Evolutionary conservation across 2,113 vertebrate species (phyloP), one percentile per base, ranked within the genome.

Genomic region (Osmerus eperlanus): DNA sequence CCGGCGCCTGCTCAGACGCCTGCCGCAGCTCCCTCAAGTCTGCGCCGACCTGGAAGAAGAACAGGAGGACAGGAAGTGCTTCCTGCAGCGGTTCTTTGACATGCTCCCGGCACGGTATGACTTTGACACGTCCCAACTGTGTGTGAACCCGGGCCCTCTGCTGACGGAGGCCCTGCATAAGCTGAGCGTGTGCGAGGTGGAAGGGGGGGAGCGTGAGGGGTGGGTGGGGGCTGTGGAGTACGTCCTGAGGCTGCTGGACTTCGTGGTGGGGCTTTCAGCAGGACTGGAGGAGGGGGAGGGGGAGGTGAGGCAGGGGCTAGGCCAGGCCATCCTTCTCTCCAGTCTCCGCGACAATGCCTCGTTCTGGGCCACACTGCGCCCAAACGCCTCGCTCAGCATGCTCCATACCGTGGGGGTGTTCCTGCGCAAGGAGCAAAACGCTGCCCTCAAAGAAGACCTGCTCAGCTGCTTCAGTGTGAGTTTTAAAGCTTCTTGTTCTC

Each of bases 391-490:
- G 5, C 75, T 65, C 5, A 95, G 93, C 13, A 85, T 96, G 68
- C 91, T 95, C 29, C 90, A 85, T 81, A 94, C 94, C 0, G 87
- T 96, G 1, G 92, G 91, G n/a, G 76, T 85, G 58, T 96, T 94
- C 76, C 87, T 97, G 74, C 85, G 84, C 23, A 86, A 79, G 60
- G 91, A 94, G 85, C 90, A 86, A 53, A 91, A 92, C 25, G 21
- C 79, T 6, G 58, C 84, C 0, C 68, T 88, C 36, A 95, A 95
- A 77, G 91, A 90, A 77, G 93, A 96, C 74, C 91, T 97, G 69
- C 91, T 96, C 65, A 92, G 93, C 81, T 97, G 94, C 86, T 95
- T 95, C 73, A 95, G 94, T 19, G 94, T 97, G 89, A 93, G 94
- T 83, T 0, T 19, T 36, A 11, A 7, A 18, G n/a, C 5, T 41